Evolutionary conservation across 2,888 invertebrate species (phyloP).

Genomic region (Sphaerophoria rueppellii): DNA sequence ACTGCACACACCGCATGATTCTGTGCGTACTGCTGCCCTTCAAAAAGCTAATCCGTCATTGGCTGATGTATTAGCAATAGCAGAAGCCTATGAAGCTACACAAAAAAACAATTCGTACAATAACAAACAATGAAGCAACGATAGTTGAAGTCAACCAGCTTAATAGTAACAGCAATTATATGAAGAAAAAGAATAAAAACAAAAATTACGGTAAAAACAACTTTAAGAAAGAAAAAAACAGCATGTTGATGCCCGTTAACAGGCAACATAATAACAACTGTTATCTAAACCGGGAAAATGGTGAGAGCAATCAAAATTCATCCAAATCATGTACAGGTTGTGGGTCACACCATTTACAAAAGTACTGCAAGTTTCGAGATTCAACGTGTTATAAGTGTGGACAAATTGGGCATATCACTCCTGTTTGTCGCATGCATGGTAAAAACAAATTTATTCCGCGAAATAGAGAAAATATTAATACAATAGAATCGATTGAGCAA

Average conservation of each 20-base stretch:
- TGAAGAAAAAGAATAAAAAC: conserved; percentile 31
- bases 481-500: too few species aligned
- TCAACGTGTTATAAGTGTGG: conserved; percentile 58
- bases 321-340: conserved; percentile 60
- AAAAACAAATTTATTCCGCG: too few species aligned
- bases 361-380: conserved; percentile 57
- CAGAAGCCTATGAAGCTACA: conserved; percentile 65
- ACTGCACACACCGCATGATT: too few species aligned
- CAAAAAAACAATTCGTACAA: conserved; percentile 61
- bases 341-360: conserved; percentile 53
- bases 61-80: conserved; percentile 47
- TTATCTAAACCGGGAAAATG: conserved; percentile 17
- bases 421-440: too few species aligned
- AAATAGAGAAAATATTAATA: too few species aligned
- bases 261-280: conserved; percentile 11
- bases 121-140: conserved; percentile 37
- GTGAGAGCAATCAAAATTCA: conserved; percentile 5
- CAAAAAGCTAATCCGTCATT: too few species aligned
- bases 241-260: neutral
- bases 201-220: conserved; percentile 19
- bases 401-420: conserved; percentile 19
- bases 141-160: conserved; percentile 23
- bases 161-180: conserved; percentile 7
- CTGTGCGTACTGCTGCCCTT: too few species aligned
- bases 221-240: conserved; percentile 5